Percentiles rank a stretch among this genome's conserved stretches.
Evolutionary conservation across 2,888 invertebrate genomes (phyloP).

Genomic region (Itoplectis maculator): DNA sequence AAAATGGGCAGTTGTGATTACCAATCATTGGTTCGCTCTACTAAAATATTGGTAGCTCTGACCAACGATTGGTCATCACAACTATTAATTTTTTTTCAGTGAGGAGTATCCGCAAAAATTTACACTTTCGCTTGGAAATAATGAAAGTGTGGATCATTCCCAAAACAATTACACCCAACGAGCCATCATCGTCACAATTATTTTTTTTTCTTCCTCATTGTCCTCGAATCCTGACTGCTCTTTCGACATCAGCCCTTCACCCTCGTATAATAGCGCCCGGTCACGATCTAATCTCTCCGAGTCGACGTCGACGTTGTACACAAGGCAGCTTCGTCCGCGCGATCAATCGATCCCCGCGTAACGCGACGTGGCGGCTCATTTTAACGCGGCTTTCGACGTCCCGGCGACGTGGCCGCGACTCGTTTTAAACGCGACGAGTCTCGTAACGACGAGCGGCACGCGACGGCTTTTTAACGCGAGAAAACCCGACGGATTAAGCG

Average conservation of each 20-base stretch:
- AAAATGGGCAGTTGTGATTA: too few relatives aligned
- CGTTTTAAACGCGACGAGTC: slow-evolving; percentile 10
- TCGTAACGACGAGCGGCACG: slow-evolving; percentile 41
- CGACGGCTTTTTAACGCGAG: slow-evolving; percentile 26
- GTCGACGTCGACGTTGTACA: not conserved
- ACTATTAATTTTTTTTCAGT: too few relatives aligned
- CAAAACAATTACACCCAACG: too few relatives aligned
- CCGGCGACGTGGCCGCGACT: slow-evolving; percentile 22
- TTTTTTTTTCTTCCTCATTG: not conserved
- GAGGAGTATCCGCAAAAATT: too few relatives aligned
- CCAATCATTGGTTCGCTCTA: too few relatives aligned
- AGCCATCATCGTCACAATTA: slow-evolving; percentile 26
- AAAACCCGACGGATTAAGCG: slow-evolving; percentile 27
- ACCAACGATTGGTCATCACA: too few relatives aligned
- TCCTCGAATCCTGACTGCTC: not conserved
- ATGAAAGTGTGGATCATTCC: too few relatives aligned
- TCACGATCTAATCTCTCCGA: too few relatives aligned
- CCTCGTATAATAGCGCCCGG: not conserved
- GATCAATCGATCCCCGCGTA: slow-evolving; percentile 4
- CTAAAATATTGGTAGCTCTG: too few relatives aligned
- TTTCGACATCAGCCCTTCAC: not conserved
- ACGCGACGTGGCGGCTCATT: slow-evolving; percentile 20
- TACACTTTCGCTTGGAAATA: too few relatives aligned
- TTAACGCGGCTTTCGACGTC: too few relatives aligned
- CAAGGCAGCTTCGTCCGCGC: not conserved